phyloP scores from a whole-genome alignment of 2,888 invertebrate genomes.

The Drosophila villosipedis region DNA sequence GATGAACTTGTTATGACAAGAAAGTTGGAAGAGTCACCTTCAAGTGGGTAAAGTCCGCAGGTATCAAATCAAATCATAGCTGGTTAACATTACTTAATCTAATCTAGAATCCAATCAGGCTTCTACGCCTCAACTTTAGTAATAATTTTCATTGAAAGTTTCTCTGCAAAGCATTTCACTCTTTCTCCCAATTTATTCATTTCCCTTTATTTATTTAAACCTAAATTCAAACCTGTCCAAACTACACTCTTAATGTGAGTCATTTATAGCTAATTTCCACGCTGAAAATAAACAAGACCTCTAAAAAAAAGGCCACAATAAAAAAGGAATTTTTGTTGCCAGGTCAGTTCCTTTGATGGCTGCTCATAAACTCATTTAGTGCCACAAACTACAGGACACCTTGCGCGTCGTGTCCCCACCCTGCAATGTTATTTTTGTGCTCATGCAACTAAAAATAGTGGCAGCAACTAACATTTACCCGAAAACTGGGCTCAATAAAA shows the following conservation, averaged over 20 bases:
- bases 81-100: neutral
- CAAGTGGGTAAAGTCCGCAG: neutral
- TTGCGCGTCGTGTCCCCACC: too few relatives aligned
- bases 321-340: neutral
- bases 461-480: conserved; percentile 16
- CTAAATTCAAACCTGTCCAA: neutral
- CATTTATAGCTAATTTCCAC: neutral
- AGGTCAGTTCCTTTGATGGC: conserved; percentile 9
- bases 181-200: neutral
- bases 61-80: neutral
- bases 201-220: neutral
- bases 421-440: conserved; percentile 7
- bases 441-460: conserved; percentile 42
- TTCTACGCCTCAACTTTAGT: neutral
- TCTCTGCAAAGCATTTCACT: neutral
- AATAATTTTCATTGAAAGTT: neutral
- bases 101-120: too few relatives aligned
- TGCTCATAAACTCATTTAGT: conserved; percentile 8
- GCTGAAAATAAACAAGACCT: conserved; percentile 5
- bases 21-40: neutral
- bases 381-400: neutral
- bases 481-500: conserved; percentile 20
- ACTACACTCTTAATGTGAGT: neutral
- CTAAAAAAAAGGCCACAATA: neutral
- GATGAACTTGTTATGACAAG: neutral